phyloP scores from a whole-genome alignment of 1,140 invertebrate species.

The Brachionus asplanchnoidis region DNA sequence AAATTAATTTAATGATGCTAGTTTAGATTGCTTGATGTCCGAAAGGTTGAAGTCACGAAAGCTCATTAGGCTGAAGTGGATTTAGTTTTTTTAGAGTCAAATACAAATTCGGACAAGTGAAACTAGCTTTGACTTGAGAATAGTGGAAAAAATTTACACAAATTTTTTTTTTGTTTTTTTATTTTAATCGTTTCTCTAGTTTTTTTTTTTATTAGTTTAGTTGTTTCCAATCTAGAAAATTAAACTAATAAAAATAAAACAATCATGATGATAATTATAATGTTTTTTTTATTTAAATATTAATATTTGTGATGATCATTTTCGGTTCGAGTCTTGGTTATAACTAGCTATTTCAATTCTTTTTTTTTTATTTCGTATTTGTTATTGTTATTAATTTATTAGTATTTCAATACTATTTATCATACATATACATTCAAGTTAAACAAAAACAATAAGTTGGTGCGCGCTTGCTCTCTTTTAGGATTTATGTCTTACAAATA shows the following conservation, averaged over 20 bases:
- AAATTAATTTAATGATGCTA: no score
- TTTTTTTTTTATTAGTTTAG: not conserved
- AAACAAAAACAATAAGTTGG: slow-evolving; percentile 20
- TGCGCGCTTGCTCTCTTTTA: slow-evolving; percentile 17
- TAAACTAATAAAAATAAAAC: slow-evolving; percentile 36
- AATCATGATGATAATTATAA: slow-evolving; percentile 39
- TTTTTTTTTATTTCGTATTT: slow-evolving; percentile 15
- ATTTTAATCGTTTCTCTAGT: not conserved
- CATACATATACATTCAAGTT: not conserved
- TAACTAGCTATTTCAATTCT: not conserved
- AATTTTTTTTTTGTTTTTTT: not conserved
- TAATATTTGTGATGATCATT: slow-evolving; percentile 33
- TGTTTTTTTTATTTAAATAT: slow-evolving; percentile 41
- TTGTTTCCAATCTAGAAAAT: slow-evolving; percentile 10
- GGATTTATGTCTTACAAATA: not conserved
- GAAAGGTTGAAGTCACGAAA: no score
- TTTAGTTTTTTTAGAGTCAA: no score
- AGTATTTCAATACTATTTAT: not conserved
- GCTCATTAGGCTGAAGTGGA: no score
- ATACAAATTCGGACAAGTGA: not conserved
- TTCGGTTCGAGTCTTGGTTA: not conserved
- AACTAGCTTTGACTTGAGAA: not conserved
- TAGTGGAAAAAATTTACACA: not conserved
- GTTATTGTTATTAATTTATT: slow-evolving; percentile 33
- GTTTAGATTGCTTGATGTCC: no score